Evolutionary conservation across 2,888 invertebrate genomes (phyloP).

Genomic region (Machimus rusticus): DNA sequence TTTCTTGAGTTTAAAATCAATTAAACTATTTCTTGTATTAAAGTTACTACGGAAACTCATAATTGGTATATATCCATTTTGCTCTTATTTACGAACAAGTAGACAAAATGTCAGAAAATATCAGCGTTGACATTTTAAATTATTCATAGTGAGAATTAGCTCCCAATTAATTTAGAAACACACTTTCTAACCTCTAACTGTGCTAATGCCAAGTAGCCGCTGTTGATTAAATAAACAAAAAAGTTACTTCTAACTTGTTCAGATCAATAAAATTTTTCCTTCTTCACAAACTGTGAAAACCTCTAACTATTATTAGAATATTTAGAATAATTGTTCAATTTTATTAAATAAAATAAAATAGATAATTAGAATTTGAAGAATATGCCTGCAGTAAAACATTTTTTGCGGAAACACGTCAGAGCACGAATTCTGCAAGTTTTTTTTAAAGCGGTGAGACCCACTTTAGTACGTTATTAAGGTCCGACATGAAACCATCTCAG

Average conservation of each 20-base stretch:
- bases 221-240: neutral
- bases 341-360: neutral
- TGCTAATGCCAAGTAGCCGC: neutral
- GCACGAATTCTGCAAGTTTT: neutral
- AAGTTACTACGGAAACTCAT: no score
- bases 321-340: neutral
- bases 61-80: no score
- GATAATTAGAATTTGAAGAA: neutral
- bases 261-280: no score
- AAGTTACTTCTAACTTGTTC: no score
- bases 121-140: neutral
- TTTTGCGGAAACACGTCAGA: neutral
- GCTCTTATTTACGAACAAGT: no score
- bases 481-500: neutral
- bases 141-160: neutral
- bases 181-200: neutral
- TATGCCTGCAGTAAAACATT: neutral
- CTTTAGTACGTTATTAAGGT: neutral
- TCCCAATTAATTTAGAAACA: neutral
- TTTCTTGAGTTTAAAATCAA: neutral
- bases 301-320: no score
- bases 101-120: neutral
- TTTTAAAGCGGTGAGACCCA: neutral
- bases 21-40: no score
- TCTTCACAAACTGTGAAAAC: neutral